Percentiles rank a stretch among this genome's conserved stretches.
Evolutionary conservation across 2,113 vertebrate species (phyloP).

Genomic region (Cololabis saira): DNA sequence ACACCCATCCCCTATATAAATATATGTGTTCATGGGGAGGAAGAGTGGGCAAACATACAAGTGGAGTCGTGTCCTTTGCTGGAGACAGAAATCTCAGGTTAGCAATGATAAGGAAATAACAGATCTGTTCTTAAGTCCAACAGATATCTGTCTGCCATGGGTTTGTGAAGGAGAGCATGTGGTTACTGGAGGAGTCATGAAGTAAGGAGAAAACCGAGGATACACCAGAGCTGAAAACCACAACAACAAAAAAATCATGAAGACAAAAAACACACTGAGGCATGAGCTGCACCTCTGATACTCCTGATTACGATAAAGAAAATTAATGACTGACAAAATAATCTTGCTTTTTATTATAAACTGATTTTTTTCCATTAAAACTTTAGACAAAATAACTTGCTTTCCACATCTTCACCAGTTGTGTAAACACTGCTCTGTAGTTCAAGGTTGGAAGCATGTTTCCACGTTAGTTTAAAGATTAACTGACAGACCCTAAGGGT

Average conservation of each 20-base stretch:
- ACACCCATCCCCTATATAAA: not conserved
- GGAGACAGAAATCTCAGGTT: conserved; percentile 48
- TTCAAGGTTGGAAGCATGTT: conserved; percentile 32
- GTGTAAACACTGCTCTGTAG: conserved; percentile 9
- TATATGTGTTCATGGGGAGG: conserved; percentile 49
- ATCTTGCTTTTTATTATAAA: not conserved
- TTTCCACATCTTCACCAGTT: not conserved
- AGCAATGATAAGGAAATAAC: conserved; percentile 27
- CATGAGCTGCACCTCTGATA: not conserved
- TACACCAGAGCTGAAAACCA: conserved; percentile 4
- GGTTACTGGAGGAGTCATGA: conserved; percentile 38
- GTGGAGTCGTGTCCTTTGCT: conserved; percentile 61
- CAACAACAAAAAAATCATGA: conserved; percentile 12
- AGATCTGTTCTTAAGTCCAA: conserved; percentile 14
- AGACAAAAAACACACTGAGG: not conserved
- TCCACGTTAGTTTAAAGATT: conserved; percentile 39
- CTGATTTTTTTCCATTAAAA: not conserved
- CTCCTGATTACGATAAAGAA: not conserved
- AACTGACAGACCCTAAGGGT: not conserved
- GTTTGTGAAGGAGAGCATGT: conserved; percentile 28
- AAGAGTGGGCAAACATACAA: conserved; percentile 65
- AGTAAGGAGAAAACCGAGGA: not conserved
- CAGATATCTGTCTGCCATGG: conserved; percentile 5
- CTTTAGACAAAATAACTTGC: conserved; percentile 1
- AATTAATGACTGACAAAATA: not conserved